These are phyloP conservation scores for Trididemnum clinides DNA, from an alignment of 23 tunicate genomes.

Conservation along the genomic window DNA sequence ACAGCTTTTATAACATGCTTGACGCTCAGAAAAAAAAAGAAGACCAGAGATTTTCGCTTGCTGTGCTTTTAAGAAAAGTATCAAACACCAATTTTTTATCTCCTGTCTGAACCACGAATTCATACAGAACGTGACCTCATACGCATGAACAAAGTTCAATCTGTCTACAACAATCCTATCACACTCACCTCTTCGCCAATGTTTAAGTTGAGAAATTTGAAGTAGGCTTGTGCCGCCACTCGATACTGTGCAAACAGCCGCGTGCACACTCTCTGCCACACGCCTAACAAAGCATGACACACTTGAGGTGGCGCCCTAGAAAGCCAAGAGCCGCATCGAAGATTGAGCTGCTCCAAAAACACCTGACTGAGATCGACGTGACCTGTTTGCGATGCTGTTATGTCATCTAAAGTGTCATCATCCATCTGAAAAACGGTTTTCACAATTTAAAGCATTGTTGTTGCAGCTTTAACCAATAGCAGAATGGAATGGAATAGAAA, in stretches of 20 bases:
- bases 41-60: too few species aligned
- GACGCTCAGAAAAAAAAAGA: too few species aligned
- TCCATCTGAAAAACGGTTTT: conserved; percentile 36
- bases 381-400: conserved; percentile 27
- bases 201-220: conserved; percentile 72
- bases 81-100: too few species aligned
- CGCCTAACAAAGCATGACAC: conserved; percentile 34
- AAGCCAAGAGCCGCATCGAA: conserved; percentile 76
- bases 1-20: too few species aligned
- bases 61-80: too few species aligned
- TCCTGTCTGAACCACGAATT: too few species aligned
- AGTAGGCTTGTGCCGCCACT: conserved; percentile 82
- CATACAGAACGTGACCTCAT: too few species aligned
- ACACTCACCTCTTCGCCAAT: conserved; percentile 61
- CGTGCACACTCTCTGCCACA: conserved; percentile 80
- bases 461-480: too few species aligned
- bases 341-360: conserved; percentile 53
- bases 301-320: conserved; percentile 41
- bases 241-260: conserved; percentile 76
- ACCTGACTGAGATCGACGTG: conserved; percentile 45
- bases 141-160: too few species aligned
- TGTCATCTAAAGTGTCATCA: conserved; percentile 61
- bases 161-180: too few species aligned
- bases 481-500: too few species aligned
- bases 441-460: too few species aligned